Conservation (phyloP, 2,888 invertebrate species). For the Perithous albicinctus region DNA sequence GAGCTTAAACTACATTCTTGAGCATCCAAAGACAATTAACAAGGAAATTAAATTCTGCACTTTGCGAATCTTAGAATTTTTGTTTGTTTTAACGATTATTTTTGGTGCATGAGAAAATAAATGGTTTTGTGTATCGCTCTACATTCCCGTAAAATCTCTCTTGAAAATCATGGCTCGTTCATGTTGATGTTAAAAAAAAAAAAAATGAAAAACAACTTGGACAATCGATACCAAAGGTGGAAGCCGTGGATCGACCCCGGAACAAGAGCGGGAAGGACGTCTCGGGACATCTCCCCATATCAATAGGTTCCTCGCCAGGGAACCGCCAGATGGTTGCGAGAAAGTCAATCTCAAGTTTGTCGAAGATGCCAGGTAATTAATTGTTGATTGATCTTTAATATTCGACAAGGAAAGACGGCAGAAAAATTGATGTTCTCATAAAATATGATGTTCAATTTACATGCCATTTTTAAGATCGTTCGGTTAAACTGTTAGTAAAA, state of each 20-base stretch:
- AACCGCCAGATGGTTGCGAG: conserved; percentile 96
- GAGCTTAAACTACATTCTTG: background rate
- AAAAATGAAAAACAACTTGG: conserved; percentile 31
- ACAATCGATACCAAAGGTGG: conserved; percentile 85
- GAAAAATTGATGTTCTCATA: background rate
- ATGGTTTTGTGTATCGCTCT: conserved; percentile 31
- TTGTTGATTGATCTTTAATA: background rate
- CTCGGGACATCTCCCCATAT: conserved; percentile 93
- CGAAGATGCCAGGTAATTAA: conserved; percentile 86
- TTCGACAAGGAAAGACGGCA: background rate
- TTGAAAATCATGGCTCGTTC: background rate
- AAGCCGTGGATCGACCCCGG: conserved; percentile 91
- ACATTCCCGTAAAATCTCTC: background rate
- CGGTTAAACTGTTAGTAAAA: too few species aligned
- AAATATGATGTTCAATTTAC: conserved; percentile 1
- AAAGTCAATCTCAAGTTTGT: conserved; percentile 90
- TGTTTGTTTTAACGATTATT: background rate
- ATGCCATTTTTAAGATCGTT: too few species aligned
- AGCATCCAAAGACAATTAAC: background rate
- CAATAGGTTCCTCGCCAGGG: conserved; percentile 93
- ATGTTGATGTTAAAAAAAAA: conserved; percentile 33
- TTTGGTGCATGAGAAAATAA: conserved; percentile 2
- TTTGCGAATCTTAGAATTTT: conserved; percentile 1
- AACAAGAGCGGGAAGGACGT: conserved; percentile 89
- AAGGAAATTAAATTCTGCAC: background rate